A percentile compares a stretch with the other conserved stretches of the same genome.
These are phyloP conservation scores for Oryzias melastigma DNA, from an alignment of 2,113 vertebrate genomes.

Conservation along the genomic window DNA sequence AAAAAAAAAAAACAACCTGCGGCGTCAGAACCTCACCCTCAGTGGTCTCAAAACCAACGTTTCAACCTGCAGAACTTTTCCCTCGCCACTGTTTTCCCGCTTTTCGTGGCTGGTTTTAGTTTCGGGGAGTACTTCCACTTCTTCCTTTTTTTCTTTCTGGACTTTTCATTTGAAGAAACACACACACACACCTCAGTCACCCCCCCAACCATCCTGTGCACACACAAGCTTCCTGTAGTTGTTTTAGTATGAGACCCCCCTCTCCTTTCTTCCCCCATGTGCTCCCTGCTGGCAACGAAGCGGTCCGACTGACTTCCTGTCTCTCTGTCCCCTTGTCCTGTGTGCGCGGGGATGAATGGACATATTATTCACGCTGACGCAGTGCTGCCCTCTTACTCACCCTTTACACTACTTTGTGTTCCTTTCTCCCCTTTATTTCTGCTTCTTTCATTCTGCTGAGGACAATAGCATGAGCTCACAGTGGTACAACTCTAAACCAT, in stretches of 20 bases:
- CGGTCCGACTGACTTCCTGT: conserved; percentile 62
- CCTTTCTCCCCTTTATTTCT: conserved; percentile 48
- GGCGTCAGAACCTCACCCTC: conserved; percentile 36
- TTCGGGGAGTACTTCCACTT: conserved; percentile 34
- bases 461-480: conserved; percentile 72
- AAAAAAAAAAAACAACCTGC: conserved; percentile 56
- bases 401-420: conserved; percentile 45
- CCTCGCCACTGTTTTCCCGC: conserved; percentile 10
- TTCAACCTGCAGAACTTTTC: conserved; percentile 32
- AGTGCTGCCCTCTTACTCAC: conserved; percentile 34
- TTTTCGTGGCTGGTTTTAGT: conserved; percentile 43
- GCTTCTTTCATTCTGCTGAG: conserved; percentile 57
- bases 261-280: conserved; percentile 41
- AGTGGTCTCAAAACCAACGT: conserved; percentile 13
- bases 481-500: conserved; percentile 64
- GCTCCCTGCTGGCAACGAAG: conserved; percentile 54
- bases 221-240: conserved; percentile 62
- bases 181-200: conserved; percentile 27
- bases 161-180: conserved; percentile 36
- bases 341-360: conserved; percentile 64
- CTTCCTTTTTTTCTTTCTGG: conserved; percentile 55
- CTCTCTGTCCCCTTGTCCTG: conserved; percentile 66
- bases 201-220: conserved; percentile 24
- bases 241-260: conserved; percentile 61
- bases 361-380: conserved; percentile 68